These are phyloP conservation scores for Megalops cyprinoides DNA, from an alignment of 2,797 vertebrate genomes.

Conservation along the genomic window DNA sequence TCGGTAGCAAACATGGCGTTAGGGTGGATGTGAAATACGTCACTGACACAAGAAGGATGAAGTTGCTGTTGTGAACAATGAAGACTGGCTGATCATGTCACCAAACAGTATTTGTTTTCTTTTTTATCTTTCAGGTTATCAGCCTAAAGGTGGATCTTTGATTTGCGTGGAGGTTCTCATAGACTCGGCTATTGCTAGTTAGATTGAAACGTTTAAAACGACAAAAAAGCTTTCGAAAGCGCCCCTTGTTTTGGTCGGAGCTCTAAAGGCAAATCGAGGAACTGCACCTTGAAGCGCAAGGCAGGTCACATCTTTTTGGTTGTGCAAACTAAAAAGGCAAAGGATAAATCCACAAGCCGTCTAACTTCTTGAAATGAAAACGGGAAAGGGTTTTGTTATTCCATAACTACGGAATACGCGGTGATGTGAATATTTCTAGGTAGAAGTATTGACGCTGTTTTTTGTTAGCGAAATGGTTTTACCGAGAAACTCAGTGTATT, in stretches of 20 bases:
- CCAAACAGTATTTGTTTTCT: no score
- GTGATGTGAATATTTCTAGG: no score
- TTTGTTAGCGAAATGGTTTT: no score
- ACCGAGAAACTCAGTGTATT: no score
- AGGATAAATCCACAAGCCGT: neutral
- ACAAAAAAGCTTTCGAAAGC: neutral
- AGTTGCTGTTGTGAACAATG: neutral
- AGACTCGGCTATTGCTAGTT: no score
- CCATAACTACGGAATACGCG: no score
- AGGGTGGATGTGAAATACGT: neutral
- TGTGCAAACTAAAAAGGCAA: neutral
- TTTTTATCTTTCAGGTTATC: conserved; percentile 15
- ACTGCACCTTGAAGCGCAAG: neutral
- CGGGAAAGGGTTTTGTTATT: no score
- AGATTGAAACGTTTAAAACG: no score
- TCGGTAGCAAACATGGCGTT: neutral
- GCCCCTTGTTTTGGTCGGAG: neutral
- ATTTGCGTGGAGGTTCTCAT: neutral
- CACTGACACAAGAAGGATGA: neutral
- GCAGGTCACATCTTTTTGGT: neutral
- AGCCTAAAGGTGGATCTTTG: neutral
- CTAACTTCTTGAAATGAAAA: no score
- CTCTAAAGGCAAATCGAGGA: conserved; percentile 17
- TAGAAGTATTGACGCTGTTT: no score
- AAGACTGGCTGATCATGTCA: no score